Conservation (phyloP, 1,140 invertebrate species). For the Psix sp. region DNA sequence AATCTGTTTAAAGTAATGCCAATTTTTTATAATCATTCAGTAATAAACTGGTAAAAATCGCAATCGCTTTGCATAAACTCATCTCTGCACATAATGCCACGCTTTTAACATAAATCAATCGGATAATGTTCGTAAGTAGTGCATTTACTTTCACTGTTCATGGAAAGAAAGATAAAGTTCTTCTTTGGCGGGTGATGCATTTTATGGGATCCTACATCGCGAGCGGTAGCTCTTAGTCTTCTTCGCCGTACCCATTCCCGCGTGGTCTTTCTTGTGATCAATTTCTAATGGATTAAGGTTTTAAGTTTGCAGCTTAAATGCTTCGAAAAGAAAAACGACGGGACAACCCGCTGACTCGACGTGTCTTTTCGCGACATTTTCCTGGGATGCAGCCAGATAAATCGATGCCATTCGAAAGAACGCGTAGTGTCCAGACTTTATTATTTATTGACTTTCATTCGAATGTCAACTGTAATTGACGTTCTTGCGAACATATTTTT, state of each 20-base stretch:
- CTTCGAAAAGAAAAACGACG: slow-evolving; percentile 56
- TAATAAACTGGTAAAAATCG: slow-evolving; percentile 11
- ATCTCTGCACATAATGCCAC: slow-evolving; percentile 15
- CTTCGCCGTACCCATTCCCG: slow-evolving; percentile 10
- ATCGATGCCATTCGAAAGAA: slow-evolving; percentile 42
- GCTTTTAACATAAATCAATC: slow-evolving; percentile 42
- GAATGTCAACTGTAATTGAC: slow-evolving; percentile 37
- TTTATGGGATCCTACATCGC: slow-evolving; percentile 44
- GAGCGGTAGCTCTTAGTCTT: slow-evolving; percentile 33
- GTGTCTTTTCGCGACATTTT: slow-evolving; percentile 39
- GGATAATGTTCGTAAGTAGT: slow-evolving; percentile 40
- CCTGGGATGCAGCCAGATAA: slow-evolving; percentile 29
- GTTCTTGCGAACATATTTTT: slow-evolving; percentile 19
- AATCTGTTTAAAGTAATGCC: no score
- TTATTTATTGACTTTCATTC: slow-evolving; percentile 40
- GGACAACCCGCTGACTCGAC: slow-evolving; percentile 59
- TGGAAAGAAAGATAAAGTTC: slow-evolving; percentile 54
- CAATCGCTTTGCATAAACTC: slow-evolving; percentile 16
- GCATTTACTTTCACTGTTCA: slow-evolving; percentile 48
- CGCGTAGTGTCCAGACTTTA: slow-evolving; percentile 18
- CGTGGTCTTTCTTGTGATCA: slow-evolving; percentile 48
- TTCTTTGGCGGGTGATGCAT: slow-evolving; percentile 47
- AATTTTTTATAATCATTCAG: no score
- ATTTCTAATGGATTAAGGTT: slow-evolving; percentile 61
- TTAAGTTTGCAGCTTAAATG: slow-evolving; percentile 60